Conservation (phyloP, 2,113 vertebrate genomes). For the Tenrec ecaudatus region DNA sequence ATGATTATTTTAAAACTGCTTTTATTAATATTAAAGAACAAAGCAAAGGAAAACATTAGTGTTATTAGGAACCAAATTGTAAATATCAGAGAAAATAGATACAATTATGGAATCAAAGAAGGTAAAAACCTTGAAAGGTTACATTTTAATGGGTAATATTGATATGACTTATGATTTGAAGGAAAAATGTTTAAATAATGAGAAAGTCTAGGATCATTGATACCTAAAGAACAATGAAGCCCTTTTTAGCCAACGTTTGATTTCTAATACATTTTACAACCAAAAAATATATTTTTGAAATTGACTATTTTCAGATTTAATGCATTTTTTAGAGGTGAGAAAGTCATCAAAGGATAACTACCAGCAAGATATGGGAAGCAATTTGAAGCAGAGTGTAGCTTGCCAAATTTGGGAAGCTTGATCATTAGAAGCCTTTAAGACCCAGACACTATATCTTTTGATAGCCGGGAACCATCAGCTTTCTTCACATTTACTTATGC, state of each 20-base stretch:
- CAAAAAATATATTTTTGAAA: constrained; percentile 7
- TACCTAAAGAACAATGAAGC: background rate
- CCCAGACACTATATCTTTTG: no score
- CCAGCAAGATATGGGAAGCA: background rate
- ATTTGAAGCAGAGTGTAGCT: background rate
- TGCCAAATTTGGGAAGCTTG: background rate
- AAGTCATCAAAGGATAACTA: background rate
- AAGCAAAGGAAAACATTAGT: constrained; percentile 13
- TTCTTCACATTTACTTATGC: no score
- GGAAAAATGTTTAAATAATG: background rate
- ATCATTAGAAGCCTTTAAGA: background rate
- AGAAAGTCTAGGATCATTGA: background rate
- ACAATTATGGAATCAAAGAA: background rate
- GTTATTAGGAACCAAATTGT: background rate
- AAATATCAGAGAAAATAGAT: background rate
- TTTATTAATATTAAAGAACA: background rate
- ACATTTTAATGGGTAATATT: background rate
- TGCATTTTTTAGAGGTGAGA: constrained; percentile 18
- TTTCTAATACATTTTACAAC: background rate
- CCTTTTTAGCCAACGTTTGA: background rate
- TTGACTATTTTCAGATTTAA: background rate
- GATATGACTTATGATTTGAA: background rate
- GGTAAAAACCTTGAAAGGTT: constrained; percentile 27
- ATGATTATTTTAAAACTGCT: background rate
- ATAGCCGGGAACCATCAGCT: no score